These are phyloP conservation scores for Dryococelus australis DNA, from an alignment of 2,888 invertebrate species.

Conservation along the genomic window DNA sequence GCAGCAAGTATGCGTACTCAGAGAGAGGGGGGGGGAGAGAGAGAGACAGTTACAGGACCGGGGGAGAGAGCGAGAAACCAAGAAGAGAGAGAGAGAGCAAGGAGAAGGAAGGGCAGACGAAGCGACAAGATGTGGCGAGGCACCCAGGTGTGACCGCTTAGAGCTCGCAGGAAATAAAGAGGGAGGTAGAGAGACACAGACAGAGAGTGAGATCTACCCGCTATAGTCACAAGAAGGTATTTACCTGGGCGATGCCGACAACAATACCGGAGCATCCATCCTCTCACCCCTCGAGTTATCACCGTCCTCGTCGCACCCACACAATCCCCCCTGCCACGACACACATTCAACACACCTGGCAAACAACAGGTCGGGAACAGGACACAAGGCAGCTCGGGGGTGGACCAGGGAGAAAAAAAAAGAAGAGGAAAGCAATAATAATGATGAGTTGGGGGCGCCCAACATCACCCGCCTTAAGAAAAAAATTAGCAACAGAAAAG, in stretches of 20 bases:
- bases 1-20: background rate
- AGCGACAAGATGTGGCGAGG: conserved; percentile 19
- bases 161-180: background rate
- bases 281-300: background rate
- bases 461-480: background rate
- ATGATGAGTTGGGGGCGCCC: conserved; percentile 20
- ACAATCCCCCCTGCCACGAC: conserved; percentile 18
- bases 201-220: background rate
- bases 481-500: conserved; percentile 31
- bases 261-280: conserved; percentile 20
- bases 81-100: background rate
- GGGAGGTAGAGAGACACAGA: background rate
- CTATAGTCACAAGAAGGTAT: background rate
- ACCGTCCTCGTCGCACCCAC: conserved; percentile 23
- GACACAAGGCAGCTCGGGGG: background rate
- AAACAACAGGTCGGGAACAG: conserved; percentile 19
- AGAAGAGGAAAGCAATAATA: conserved; percentile 32
- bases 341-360: conserved; percentile 37
- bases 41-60: too few relatives aligned
- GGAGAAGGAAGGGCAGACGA: too few relatives aligned
- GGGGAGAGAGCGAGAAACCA: too few relatives aligned
- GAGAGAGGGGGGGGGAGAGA: background rate
- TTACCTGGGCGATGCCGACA: conserved; percentile 24
- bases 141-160: conserved; percentile 40
- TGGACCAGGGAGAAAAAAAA: background rate